These are phyloP conservation scores for Nycticryphes semicollaris DNA, from an alignment of 2,113 vertebrate species.

Conservation along the genomic window DNA sequence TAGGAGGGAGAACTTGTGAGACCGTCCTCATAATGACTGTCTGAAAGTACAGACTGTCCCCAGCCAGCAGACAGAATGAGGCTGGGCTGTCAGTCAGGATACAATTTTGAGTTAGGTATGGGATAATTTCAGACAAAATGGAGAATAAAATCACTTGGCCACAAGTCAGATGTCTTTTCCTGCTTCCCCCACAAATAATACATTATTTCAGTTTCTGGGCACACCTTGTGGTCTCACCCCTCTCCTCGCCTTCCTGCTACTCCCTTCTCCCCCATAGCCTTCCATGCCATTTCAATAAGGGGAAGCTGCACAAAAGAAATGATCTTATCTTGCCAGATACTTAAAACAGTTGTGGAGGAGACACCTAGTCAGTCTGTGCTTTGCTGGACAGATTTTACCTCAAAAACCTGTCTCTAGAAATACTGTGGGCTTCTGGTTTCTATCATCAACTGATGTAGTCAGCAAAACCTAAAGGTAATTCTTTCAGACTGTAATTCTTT, in stretches of 20 bases:
- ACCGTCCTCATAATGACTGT: neutral
- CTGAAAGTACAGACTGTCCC: neutral
- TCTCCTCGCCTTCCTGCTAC: neutral
- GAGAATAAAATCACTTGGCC: neutral
- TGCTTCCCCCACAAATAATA: neutral
- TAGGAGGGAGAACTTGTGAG: neutral
- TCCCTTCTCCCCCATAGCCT: neutral
- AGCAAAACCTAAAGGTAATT: neutral
- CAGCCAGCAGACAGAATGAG: constrained; percentile 5
- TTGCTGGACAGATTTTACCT: neutral
- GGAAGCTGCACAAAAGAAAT: neutral
- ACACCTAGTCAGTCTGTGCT: neutral
- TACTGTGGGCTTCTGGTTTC: neutral
- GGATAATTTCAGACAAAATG: neutral
- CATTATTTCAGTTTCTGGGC: neutral
- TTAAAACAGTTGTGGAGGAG: neutral
- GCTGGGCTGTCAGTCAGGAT: neutral
- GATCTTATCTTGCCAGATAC: neutral
- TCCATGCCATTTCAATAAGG: neutral
- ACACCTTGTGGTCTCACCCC: neutral
- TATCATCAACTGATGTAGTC: neutral
- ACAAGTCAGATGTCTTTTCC: neutral
- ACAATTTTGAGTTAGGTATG: neutral
- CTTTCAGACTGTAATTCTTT: neutral
- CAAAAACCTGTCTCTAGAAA: neutral